Evolutionary conservation across 2,888 invertebrate species (phyloP), one percentile per base, ranked within the genome.

Genomic region (Pseudolycoriella hygida): DNA sequence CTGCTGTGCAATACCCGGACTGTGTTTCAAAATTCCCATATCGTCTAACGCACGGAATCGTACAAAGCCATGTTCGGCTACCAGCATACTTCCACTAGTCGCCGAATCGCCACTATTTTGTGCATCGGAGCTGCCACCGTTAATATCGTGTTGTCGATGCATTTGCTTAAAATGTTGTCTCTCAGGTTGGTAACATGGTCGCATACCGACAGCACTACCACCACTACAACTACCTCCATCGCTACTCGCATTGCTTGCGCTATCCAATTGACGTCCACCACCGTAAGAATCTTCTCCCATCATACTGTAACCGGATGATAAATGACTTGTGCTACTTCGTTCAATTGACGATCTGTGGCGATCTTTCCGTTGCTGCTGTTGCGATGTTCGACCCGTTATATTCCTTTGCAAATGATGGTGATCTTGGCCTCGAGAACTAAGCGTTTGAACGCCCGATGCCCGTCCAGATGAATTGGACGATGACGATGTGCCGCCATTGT

Each of bases 31-130:
- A 59, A 40, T 67, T 61, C 50, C 63, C 62, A 53, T 67, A 69
- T 71, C 70, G 67, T 74, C 81, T 53, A 85, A 67, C 14, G 81
- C 78, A 50, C 86, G 73, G 66, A 89, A 88, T 53, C 90, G 70
- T 12, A 89, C 80, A 62, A 89, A 87, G 4, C 89, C 88, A 57
- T 88, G 84, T 58, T 90, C 89, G 49, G 86, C 83, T n/a, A 88
- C 86, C 50, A 89, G 67, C 85, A 89, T 87, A 53, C 86, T 76
- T 47, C 69, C 61, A 53, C 72, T 70, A 42, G 73, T 69, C 51
- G 72, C 69, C 55, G 68, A 59, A 56, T 74, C 69, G 54, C 66
- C 61, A 4, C 55, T 54, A 67, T 62, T 54, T 18, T 46, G 46
- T 19, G 64, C 47, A 72, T 72, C 1, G 61, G 60, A 45, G 61